Base-by-base conservation (phyloP, 30 jellyfish, hydroid and myxozoan genomes). In the Turritopsis dohrnii region DNA sequence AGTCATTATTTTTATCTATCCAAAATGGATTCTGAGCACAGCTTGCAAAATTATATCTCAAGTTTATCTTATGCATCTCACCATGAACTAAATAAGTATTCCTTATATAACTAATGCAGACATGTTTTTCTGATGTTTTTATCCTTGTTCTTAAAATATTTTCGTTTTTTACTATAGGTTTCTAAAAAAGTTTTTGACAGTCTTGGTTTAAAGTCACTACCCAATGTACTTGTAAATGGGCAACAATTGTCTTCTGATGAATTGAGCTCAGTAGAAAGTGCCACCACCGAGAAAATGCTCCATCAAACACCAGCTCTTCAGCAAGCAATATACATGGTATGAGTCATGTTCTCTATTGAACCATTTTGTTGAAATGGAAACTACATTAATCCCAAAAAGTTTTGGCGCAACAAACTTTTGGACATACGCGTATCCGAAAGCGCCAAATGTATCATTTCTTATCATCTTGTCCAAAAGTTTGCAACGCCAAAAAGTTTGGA, bases 281-380 rank as follows among this genome's bases (percentile, higher is more conserved):
- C 96, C 9, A 22, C 88, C 28, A 80, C 90, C 17, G 97, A 92
- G 28, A 92, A 75, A 65, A 80, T 92, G n/a, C 89, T 92, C 22
- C 28, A 89, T 0, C 87, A 82, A 30, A 92, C 97, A 25, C 92
- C 94, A 0, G 73, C 82, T 18, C 81, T 92, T 13, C 97, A 92
- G 29, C 96, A 87, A 60, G 97, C 97, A n/a, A 82, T 91, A 66
- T 92, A 92, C 53, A 92, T 79, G 91, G 97, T 92, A 79, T 22
- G 89, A 21, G 18, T 1, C 0, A n/a, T n/a, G n/a, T n/a, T n/a
- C n/a, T n/a, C n/a, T n/a, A n/a, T n/a, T n/a, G n/a, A n/a, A n/a
- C n/a, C n/a, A n/a, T n/a, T n/a, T n/a, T n/a, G n/a, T n/a, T n/a
- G n/a, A n/a, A n/a, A n/a, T n/a, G n/a, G n/a, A n/a, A n/a, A n/a